Percentiles rank a stretch among this genome's conserved stretches.
phyloP scores from a whole-genome alignment of 2,113 vertebrate species.

The Rattus norvegicus region DNA sequence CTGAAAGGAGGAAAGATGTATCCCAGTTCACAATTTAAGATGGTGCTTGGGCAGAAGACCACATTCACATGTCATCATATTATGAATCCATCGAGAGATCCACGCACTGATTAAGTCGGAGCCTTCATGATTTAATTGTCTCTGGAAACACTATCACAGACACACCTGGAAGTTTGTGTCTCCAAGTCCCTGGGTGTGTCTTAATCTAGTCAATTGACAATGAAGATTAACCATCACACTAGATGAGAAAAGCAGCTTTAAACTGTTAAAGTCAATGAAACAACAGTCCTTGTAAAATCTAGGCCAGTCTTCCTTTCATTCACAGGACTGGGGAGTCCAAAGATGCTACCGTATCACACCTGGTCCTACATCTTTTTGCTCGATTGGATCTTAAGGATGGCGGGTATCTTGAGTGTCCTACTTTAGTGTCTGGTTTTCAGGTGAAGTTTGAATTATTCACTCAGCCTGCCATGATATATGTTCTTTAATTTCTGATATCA shows the following conservation, averaged over 20 bases:
- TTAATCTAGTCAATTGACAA: not conserved
- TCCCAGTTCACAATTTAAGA: not conserved
- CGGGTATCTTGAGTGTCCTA: not conserved
- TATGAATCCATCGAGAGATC: not conserved
- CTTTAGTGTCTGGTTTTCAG: not conserved
- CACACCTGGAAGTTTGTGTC: not conserved
- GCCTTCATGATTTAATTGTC: not conserved
- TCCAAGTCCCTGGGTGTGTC: not conserved
- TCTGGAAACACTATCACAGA: not conserved
- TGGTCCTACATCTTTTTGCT: not conserved
- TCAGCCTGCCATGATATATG: not conserved
- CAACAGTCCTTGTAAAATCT: conserved; percentile 43
- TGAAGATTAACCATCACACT: too few species aligned
- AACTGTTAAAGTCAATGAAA: conserved; percentile 25
- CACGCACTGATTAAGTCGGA: not conserved
- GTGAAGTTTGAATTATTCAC: conserved; percentile 20
- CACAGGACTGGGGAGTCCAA: not conserved
- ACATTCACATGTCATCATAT: too few species aligned
- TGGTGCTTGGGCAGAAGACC: not conserved
- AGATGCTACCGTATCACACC: not conserved
- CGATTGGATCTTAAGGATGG: not conserved
- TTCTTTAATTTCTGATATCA: not conserved
- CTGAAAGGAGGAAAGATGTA: not conserved
- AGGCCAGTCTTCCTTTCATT: conserved; percentile 29
- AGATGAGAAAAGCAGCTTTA: conserved; percentile 9